Evolutionary conservation across 2,797 vertebrate genomes (phyloP), one percentile per base, ranked within the genome.

Genomic region (Poecilia gillii): DNA sequence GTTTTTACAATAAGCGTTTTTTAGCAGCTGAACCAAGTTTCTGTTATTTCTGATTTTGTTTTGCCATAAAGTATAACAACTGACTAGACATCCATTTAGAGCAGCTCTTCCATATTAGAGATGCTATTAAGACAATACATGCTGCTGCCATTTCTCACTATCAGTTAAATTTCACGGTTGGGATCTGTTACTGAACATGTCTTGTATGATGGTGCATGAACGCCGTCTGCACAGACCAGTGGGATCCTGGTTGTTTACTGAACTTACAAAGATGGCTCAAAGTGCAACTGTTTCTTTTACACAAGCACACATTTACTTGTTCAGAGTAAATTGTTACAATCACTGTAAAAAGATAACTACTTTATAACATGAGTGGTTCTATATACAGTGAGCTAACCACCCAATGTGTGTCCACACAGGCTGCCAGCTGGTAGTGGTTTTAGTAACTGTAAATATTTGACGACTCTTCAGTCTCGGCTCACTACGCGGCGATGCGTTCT

Each of bases 401-500:
- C 41, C 18, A 68, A 25, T 39, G 64, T 39, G 64, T 41, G 18
- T 39, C 9, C 18, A 64, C 59, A 41, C 36, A 68, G 64, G 36
- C 36, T 68, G 64, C 36, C 36, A 68, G 64, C 18, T 68, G 20
- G 62, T 25, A 41, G 18, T 1, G 64, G 14, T 9, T 41, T 39
- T 68, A 23, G 18, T 12, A 41, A 68, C 36, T 68, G 36, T 66
- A 39, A 66, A 39, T 39, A 66, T 66, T 20, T 39, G 64, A 66
- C 64, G 20, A 25, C 2, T 9, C 36, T 66, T 39, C 20, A 33
- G 31, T 20, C 59, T 64, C 31, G 4, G 64, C 64, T 68, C 84
- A 84, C 88, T 80, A 74, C 51, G n/a, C n/a, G 31, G 41, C 43
- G 28, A 41, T 12, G 68, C 31, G 51, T 75, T 74, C 57, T 47